phyloP scores from a whole-genome alignment of 1,140 invertebrate species.

The Thalassaphorura encarpata region DNA sequence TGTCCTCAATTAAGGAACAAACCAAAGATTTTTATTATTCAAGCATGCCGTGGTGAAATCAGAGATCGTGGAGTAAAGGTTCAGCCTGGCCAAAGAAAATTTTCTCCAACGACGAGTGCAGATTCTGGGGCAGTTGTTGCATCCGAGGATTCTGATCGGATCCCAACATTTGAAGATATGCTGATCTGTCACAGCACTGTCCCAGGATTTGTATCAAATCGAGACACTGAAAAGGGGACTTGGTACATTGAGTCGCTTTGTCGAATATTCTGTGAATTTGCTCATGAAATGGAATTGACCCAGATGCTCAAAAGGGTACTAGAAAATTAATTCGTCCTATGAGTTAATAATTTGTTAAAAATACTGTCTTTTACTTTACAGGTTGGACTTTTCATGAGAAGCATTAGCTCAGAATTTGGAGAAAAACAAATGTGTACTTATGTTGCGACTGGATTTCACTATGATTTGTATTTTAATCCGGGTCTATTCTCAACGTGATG shows the following conservation, averaged over 20 bases:
- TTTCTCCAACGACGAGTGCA: too few species aligned
- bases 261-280: conserved; percentile 57
- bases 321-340: too few species aligned
- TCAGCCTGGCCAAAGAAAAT: conserved; percentile 9
- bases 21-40: conserved; percentile 40
- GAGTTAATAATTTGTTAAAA: too few species aligned
- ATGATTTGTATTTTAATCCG: conserved; percentile 25
- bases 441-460: conserved; percentile 17
- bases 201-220: conserved; percentile 25
- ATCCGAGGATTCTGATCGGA: too few species aligned
- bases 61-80: conserved; percentile 23
- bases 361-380: conserved; percentile 8
- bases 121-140: conserved; percentile 13
- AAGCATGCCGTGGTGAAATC: conserved; percentile 38
- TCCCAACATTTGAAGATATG: conserved; percentile 22
- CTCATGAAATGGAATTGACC: conserved; percentile 22
- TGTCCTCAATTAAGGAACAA: conserved; percentile 35
- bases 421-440: conserved; percentile 25
- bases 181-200: conserved; percentile 25
- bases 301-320: conserved; percentile 17
- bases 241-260: conserved; percentile 60
- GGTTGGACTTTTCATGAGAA: conserved; percentile 16
- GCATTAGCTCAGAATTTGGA: conserved; percentile 16
- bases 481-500: too few species aligned
- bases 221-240: conserved; percentile 15